Percentiles rank a stretch among this genome's conserved stretches.
Conservation (phyloP, 2,888 invertebrate species). For the Mesopsocus fuscifrons region DNA sequence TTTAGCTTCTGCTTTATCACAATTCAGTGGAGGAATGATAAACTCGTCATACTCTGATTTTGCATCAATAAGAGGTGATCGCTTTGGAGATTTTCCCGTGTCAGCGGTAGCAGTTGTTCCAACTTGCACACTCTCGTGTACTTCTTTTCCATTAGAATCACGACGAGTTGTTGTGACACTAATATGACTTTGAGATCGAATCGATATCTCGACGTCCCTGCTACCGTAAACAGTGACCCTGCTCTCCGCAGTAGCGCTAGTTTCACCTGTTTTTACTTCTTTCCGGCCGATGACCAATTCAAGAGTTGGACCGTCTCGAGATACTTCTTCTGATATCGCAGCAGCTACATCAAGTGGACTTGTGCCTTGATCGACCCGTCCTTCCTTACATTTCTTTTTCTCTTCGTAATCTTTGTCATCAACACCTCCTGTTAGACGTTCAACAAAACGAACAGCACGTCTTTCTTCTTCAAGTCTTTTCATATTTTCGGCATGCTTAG, state of each 20-base stretch:
- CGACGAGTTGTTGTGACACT: constrained; percentile 28
- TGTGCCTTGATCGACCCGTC: constrained; percentile 19
- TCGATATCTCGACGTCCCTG: constrained; percentile 34
- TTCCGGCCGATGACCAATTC: constrained; percentile 33
- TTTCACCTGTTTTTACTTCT: constrained; percentile 31
- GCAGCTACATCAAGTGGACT: constrained; percentile 19
- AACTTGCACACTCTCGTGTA: constrained; percentile 28
- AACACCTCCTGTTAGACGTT: constrained; percentile 20
- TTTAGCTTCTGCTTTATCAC: constrained; percentile 21
- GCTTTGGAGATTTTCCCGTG: constrained; percentile 23
- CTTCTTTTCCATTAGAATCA: constrained; percentile 27
- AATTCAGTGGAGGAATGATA: constrained; percentile 10
- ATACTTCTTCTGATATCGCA: constrained; percentile 9
- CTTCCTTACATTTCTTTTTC: constrained; percentile 14
- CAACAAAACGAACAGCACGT: constrained; percentile 17
- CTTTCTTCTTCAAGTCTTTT: constrained; percentile 15
- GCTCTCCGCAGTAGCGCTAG: constrained; percentile 31
- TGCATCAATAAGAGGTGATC: constrained; percentile 9
- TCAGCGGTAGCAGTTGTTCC: constrained; percentile 27
- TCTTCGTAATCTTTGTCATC: constrained; percentile 21
- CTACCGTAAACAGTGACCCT: constrained; percentile 31
- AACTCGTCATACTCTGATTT: constrained; percentile 10
- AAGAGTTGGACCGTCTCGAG: constrained; percentile 22
- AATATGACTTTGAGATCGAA: constrained; percentile 32
- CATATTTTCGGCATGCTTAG: constrained; percentile 19